These are phyloP conservation scores for Scylla paramamosain DNA, from an alignment of 1,140 invertebrate species.

Conservation along the genomic window DNA sequence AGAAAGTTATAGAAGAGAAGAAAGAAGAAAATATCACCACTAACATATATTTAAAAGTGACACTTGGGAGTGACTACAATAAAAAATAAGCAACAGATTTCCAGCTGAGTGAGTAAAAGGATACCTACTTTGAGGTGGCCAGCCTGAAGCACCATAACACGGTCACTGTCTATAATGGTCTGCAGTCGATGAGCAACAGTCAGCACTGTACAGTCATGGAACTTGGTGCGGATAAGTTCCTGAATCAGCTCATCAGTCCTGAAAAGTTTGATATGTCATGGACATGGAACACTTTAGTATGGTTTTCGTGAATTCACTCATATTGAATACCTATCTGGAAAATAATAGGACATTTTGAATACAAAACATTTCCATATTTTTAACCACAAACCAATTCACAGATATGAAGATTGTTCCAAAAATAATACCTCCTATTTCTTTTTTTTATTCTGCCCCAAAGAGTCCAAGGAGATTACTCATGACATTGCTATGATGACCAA, in stretches of 20 bases:
- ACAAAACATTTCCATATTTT: too few species aligned
- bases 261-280: too few species aligned
- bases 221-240: slow-evolving; percentile 92
- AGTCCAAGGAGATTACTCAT: too few species aligned
- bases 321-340: background rate
- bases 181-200: slow-evolving; percentile 97
- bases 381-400: too few species aligned
- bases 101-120: background rate
- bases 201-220: slow-evolving; percentile 93
- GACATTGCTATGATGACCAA: too few species aligned
- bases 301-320: background rate
- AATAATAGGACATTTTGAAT: background rate
- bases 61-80: background rate
- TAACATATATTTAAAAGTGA: background rate
- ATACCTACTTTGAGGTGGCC: background rate
- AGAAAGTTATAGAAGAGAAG: too few species aligned
- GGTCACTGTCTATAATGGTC: slow-evolving; percentile 96
- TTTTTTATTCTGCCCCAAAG: too few species aligned
- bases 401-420: too few species aligned
- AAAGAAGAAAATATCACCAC: too few species aligned
- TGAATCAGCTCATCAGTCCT: slow-evolving; percentile 94
- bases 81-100: background rate
- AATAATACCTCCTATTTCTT: too few species aligned
- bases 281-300: background rate
- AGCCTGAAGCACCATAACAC: slow-evolving; percentile 78